These are phyloP conservation scores for Mythimna loreyi DNA, from an alignment of 2,888 invertebrate genomes.

Conservation along the genomic window DNA sequence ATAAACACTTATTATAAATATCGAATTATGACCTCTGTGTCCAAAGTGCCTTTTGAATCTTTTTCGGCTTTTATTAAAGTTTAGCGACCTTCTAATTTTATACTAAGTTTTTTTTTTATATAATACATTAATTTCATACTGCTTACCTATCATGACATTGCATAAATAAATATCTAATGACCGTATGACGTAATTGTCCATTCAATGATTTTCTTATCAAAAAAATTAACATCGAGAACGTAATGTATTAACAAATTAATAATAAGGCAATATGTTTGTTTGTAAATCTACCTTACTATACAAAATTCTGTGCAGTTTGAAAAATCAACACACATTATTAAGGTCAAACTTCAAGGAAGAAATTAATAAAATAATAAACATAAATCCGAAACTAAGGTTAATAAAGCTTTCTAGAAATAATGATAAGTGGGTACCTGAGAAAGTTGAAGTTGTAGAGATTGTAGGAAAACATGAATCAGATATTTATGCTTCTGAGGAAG, in stretches of 20 bases:
- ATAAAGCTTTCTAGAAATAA: slow-evolving; percentile 32
- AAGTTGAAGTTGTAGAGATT: slow-evolving; percentile 18
- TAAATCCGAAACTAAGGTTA: slow-evolving; percentile 12
- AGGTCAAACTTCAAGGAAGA: slow-evolving; percentile 17
- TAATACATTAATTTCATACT: not conserved
- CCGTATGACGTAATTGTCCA: not conserved
- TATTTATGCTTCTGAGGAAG: slow-evolving; percentile 32
- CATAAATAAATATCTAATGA: slow-evolving; percentile 12
- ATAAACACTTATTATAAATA: not conserved
- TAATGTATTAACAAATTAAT: not conserved
- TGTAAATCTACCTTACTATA: not conserved
- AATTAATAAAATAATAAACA: not conserved
- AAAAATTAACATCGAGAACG: not conserved
- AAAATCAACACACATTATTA: not conserved
- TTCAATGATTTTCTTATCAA: not conserved
- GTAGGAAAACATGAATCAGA: slow-evolving; percentile 35
- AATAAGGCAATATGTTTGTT: not conserved
- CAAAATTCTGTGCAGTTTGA: not conserved
- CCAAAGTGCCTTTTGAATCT: not conserved
- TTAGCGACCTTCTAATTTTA: slow-evolving; percentile 11
- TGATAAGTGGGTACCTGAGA: slow-evolving; percentile 14
- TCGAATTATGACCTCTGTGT: slow-evolving; percentile 6
- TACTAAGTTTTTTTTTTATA: not conserved
- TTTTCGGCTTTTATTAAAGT: slow-evolving; percentile 1
- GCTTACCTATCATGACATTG: slow-evolving; percentile 15